Evolutionary conservation across 2,888 invertebrate genomes (phyloP).

Genomic region (Entomobrya proxima): DNA sequence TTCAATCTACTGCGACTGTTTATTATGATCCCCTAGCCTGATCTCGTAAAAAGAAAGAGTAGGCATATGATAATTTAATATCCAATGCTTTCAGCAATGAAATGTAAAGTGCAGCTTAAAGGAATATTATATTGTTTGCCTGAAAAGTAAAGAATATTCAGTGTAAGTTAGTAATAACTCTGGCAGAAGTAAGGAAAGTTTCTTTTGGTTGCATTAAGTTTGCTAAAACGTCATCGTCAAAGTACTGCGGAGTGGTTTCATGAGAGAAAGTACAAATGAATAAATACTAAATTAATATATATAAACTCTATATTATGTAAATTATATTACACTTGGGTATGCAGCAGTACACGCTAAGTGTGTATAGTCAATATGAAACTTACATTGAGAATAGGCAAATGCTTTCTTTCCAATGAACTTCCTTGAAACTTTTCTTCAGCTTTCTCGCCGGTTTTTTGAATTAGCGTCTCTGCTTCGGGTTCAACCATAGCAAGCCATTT

Average conservation of each 20-base stretch:
- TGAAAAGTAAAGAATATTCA: no score
- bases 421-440: slow-evolving; percentile 58
- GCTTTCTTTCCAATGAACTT: slow-evolving; percentile 68
- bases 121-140: no score
- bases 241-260: no score
- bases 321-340: no score
- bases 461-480: slow-evolving; percentile 46
- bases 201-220: no score
- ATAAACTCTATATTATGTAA: no score
- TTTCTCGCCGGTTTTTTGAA: slow-evolving; percentile 51
- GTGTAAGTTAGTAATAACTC: no score
- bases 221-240: no score
- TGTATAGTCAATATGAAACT: slow-evolving; percentile 26
- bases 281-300: no score
- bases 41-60: slow-evolving; percentile 18
- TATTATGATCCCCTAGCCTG: background rate
- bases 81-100: background rate
- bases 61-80: slow-evolving; percentile 11
- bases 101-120: background rate
- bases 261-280: no score
- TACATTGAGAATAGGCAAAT: slow-evolving; percentile 75
- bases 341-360: background rate
- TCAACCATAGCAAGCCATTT: slow-evolving; percentile 73
- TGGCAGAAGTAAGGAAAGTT: no score
- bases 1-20: background rate